Base-by-base conservation (phyloP, 2,797 vertebrate species). In the Danio jaintianensis region DNA sequence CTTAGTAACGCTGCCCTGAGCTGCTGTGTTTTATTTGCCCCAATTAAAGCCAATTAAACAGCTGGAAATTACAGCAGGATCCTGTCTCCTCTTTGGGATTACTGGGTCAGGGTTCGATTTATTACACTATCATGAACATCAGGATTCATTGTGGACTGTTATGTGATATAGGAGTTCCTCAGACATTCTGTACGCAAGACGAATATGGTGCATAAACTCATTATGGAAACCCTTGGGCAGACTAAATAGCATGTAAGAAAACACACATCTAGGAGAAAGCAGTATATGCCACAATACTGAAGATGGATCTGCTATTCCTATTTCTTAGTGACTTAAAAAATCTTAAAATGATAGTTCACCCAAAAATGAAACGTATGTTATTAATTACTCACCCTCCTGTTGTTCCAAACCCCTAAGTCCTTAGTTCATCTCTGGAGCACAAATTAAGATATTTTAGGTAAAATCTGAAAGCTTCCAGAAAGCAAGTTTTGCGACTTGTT, bases 1-100 rank as follows among this genome's bases (percentile, higher is more conserved):
- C 63, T 56, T 75, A 29, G 43, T 43, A 59, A 71, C 4, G 75
- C 12, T 18, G 40, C n/a, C 69, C 29, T 45, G 63, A 56, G 40
- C 22, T 77, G 43, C 55, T 73, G 66, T 36, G 77, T 64, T 82
- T 70, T 43, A 69, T 80, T 82, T 69, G 73, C 75, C 70, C 77
- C 59, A 84, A 82, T 84, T 82, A 82, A 48, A 20, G 52, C 76
- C 70, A 80, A 82, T 84, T 82, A 76, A 84, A 82, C 64, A 61
- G 70, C 45, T 69, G 69, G 72, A 68, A 82, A 58, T 77, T 69
- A 82, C 70, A 82, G 36, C 13, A 4, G 64, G 75, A 76, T 38
- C 47, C 7, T 2, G 56, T 58, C 70, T 48, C 45, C n/a, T 48
- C 36, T 61, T n/a, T 4, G 40, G 22, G 22, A 68, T n/a, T n/a